Conservation (phyloP, 2,113 vertebrate genomes). For the Amphiprion percula region DNA sequence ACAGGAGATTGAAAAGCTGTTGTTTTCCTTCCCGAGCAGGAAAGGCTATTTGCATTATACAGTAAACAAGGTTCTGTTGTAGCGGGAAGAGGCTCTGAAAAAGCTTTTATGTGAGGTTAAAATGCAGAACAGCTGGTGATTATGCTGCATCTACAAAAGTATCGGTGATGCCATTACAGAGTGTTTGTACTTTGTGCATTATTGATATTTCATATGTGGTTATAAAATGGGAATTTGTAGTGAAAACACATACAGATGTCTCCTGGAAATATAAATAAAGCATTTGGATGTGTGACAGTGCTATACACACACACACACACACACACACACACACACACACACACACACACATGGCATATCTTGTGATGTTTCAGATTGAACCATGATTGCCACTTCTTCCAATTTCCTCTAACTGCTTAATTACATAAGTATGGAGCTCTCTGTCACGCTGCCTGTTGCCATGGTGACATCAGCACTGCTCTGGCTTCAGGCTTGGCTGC, state of each 20-base stretch:
- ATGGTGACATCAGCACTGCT: slow-evolving; percentile 68
- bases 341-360: neutral
- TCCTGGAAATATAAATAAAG: neutral
- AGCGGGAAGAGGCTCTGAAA: neutral
- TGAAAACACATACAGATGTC: neutral
- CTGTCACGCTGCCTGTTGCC: slow-evolving; percentile 72
- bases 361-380: slow-evolving; percentile 22
- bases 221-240: neutral
- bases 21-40: neutral
- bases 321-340: no score
- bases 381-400: slow-evolving; percentile 44
- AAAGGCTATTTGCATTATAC: neutral
- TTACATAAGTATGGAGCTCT: slow-evolving; percentile 46
- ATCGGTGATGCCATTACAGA: neutral
- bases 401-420: slow-evolving; percentile 55
- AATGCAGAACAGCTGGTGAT: neutral
- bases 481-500: slow-evolving; percentile 28
- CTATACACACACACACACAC: neutral
- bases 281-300: neutral
- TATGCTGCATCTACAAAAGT: neutral
- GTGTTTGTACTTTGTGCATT: neutral
- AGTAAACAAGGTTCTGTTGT: neutral
- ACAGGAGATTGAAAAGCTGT: no score
- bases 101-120: neutral
- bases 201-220: neutral